Base-by-base conservation (phyloP, 2,888 invertebrate species). In the Heteromurus nitidus region DNA sequence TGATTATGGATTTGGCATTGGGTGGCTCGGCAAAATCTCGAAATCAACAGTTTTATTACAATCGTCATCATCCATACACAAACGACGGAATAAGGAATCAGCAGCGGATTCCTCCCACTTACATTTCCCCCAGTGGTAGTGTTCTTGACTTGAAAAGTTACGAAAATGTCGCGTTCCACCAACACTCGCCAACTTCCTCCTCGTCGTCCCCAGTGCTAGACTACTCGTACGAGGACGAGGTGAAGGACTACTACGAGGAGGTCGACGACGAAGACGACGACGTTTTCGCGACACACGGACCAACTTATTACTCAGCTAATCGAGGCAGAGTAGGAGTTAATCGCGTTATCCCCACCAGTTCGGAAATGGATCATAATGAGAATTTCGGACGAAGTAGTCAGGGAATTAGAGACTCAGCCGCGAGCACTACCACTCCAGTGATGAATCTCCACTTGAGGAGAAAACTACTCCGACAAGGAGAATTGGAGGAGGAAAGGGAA, bases 1-100 rank as follows among this genome's bases (percentile, higher is more conserved):
- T 80, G 70, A 80, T 80, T 80, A 80, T 80, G 79, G 79, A 80
- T 80, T 80, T 72, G 53, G 60, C 60, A 60, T 31, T 60, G 18
- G 60, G 16, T 55, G 50, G 50, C n/a, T 26, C 55, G 26, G 55
- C 55, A 44, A 77, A 77, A 70, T 70, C 69, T 60, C 60, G 60
- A 44, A 47, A 62, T 62, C 64, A 53, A 9, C 44, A 30, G 31
- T 70, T 42, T 26, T n/a, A 58, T 65, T 22, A 47, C 55, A 28
- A 67, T 20, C 79, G 72, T 24, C 79, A 72, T 26, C 79, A 80
- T 65, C 72, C 72, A n/a, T 72, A 80, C 24, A 42, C 50, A 24
- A n/a, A n/a, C n/a, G n/a, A n/a, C n/a, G n/a, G n/a, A n/a, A n/a
- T n/a, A n/a, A 76, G 67, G 30, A 44, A 62, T 62, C 62, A 47